Evolutionary conservation across 1,140 invertebrate species (phyloP), one percentile per base, ranked within the genome.

Genomic region (Lineus longissimus): DNA sequence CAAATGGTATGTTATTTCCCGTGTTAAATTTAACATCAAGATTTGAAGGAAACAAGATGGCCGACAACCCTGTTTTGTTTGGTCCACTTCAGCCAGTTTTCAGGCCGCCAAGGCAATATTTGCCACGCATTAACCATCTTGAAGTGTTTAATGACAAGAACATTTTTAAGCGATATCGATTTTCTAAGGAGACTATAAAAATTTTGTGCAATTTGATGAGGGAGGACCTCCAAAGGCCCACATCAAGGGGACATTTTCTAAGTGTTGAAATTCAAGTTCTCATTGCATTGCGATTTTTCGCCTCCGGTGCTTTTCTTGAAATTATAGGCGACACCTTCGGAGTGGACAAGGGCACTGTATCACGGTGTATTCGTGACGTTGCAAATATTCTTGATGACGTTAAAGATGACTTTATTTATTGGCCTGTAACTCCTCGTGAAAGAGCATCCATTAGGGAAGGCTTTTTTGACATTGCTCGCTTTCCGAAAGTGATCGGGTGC

Each of bases 271-370:
- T 19, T 40, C 68, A 65, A 31, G 47, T 66, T 2, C 15, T 68
- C 13, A 56, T 64, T n/a, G 60, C 67, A 2, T 41, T 70, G 2
- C 27, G 66, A 13, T 68, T 68, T 62, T 68, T 41, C 62, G 67
- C 69, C 2, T 33, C 47, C 29, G 68, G 65, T 11, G 41, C 17
- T n/a, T 70, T 65, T 63, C 55, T 67, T 2, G 54, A 60, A n/a
- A 54, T 68, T 1, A 63, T 67, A 9, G 62, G 65, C 0, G 64
- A 70, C 36, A 70, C 62, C 9, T 54, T 67, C 25, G 58, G 65
- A 17, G 41, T 67, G 22, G 64, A 56, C 15, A 64, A 62, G n/a
- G 23, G 29, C 0, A 67, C 63, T 13, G 64, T 69, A 0, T 55
- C 57, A n/a, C 41, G 62, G 23, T 33, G 61, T 9, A 55, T 69